A percentile compares a stretch with the other conserved stretches of the same genome.
Evolutionary conservation across 37 sponge, comb jelly and placozoan species (phyloP).

Genomic region (Amphimedon queenslandica): DNA sequence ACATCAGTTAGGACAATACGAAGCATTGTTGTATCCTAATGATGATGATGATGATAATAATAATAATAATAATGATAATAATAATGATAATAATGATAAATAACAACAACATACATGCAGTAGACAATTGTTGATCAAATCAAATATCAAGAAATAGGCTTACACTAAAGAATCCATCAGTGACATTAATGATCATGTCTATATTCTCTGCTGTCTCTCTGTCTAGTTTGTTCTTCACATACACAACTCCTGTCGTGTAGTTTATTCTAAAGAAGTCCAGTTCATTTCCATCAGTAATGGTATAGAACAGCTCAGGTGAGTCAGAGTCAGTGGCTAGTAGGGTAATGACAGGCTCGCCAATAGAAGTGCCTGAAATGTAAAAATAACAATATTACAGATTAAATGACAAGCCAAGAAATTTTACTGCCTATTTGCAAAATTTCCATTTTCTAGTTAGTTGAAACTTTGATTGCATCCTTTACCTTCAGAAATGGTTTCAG

Average conservation of each 20-base stretch:
- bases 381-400: too few relatives aligned
- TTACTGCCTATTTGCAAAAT: too few relatives aligned
- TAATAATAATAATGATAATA: too few relatives aligned
- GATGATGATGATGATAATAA: too few relatives aligned
- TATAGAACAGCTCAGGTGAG: background rate
- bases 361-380: slow-evolving; percentile 13
- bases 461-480: background rate
- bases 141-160: too few relatives aligned
- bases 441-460: too few relatives aligned
- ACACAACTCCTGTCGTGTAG: slow-evolving; percentile 18
- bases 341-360: slow-evolving; percentile 6
- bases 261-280: slow-evolving; percentile 32
- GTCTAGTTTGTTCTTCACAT: slow-evolving; percentile 17
- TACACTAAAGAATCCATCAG: slow-evolving; percentile 12
- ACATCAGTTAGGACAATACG: slow-evolving; percentile 4
- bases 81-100: too few relatives aligned
- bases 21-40: slow-evolving; percentile 14
- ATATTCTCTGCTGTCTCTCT: slow-evolving; percentile 15
- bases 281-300: background rate
- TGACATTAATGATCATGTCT: slow-evolving; percentile 7
- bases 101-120: too few relatives aligned
- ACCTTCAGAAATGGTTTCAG: slow-evolving; percentile 35
- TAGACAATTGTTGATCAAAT: too few relatives aligned
- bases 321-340: slow-evolving; percentile 44
- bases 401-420: too few relatives aligned